Evolutionary conservation across 2,888 invertebrate species (phyloP).

Genomic region (Drosophila algonquin): DNA sequence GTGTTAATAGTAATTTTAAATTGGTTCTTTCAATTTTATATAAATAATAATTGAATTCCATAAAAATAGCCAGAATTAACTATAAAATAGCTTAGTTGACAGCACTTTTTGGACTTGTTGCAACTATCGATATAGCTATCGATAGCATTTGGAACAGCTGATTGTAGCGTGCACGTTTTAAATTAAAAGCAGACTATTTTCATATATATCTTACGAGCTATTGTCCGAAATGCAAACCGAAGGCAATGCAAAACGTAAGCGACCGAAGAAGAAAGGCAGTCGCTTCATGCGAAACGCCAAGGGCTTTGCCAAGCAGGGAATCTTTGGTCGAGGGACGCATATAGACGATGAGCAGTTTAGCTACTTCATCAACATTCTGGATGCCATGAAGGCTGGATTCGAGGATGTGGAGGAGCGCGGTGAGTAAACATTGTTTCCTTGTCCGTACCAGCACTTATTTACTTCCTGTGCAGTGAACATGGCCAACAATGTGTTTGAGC

Average conservation of each 20-base stretch:
- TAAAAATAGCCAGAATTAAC: too few relatives aligned
- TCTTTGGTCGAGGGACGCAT: constrained; percentile 88
- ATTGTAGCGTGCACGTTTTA: constrained; percentile 21
- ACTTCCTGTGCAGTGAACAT: constrained; percentile 83
- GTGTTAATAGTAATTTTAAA: too few relatives aligned
- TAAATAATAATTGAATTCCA: too few relatives aligned
- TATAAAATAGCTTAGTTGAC: too few relatives aligned
- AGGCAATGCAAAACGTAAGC: constrained; percentile 50
- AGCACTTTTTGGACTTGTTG: too few relatives aligned
- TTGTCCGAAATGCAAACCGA: constrained; percentile 47
- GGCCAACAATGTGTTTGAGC: constrained; percentile 90
- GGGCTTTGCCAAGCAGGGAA: constrained; percentile 90
- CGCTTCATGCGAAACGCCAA: constrained; percentile 87
- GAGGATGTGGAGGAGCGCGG: constrained; percentile 89
- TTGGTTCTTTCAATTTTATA: too few relatives aligned
- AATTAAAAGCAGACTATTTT: constrained; percentile 87
- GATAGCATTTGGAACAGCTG: not conserved
- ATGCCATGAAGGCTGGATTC: constrained; percentile 88
- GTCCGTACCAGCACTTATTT: not conserved
- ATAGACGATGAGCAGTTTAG: constrained; percentile 90
- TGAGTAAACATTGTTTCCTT: constrained; percentile 78
- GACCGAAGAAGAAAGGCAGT: constrained; percentile 72
- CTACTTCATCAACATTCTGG: constrained; percentile 91
- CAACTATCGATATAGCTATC: not conserved
- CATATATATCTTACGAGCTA: constrained; percentile 86